Percentiles rank a stretch among this genome's conserved stretches.
These are phyloP conservation scores for Eurosta solidaginis DNA, from an alignment of 1,140 invertebrate species.

Conservation along the genomic window DNA sequence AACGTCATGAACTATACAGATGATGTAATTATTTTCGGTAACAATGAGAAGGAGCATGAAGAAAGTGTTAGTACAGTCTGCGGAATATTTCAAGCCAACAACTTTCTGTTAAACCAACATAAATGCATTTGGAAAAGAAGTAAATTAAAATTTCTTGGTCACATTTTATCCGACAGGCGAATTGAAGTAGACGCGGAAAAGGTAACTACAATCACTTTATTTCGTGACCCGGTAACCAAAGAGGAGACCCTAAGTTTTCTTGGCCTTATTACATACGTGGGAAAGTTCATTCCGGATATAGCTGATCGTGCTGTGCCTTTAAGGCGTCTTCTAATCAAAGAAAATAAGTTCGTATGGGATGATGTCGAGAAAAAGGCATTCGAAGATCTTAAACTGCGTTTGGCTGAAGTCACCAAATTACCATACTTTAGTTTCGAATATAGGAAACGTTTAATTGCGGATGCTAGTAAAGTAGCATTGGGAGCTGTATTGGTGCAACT, in stretches of 20 bases:
- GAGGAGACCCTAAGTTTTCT: conserved; percentile 53
- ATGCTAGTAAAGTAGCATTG: conserved; percentile 49
- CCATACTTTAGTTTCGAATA: conserved; percentile 16
- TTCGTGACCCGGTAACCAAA: conserved; percentile 46
- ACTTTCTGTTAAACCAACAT: conserved; percentile 6
- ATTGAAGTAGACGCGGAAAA: conserved; percentile 48
- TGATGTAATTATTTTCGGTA: conserved; percentile 37
- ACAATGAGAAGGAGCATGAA: conserved; percentile 40
- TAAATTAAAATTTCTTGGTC: conserved; percentile 57
- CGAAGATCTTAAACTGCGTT: conserved; percentile 38
- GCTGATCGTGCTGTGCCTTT: conserved; percentile 41
- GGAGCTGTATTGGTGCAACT: conserved; percentile 46
- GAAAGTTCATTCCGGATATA: conserved; percentile 52
- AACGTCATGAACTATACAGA: conserved; percentile 23
- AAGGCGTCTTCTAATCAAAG: conserved; percentile 43
- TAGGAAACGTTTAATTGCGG: conserved; percentile 43
- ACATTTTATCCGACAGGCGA: conserved; percentile 53
- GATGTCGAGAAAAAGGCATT: conserved; percentile 39
- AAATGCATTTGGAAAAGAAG: conserved; percentile 48
- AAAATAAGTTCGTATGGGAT: conserved; percentile 41
- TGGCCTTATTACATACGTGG: conserved; percentile 58
- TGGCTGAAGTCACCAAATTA: conserved; percentile 34
- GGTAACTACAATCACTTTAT: conserved; percentile 48
- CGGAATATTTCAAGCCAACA: conserved; percentile 37
- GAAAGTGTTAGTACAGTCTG: conserved; percentile 34